Base-by-base conservation (phyloP, 2,113 vertebrate species). In the Salvelinus sp. region DNA sequence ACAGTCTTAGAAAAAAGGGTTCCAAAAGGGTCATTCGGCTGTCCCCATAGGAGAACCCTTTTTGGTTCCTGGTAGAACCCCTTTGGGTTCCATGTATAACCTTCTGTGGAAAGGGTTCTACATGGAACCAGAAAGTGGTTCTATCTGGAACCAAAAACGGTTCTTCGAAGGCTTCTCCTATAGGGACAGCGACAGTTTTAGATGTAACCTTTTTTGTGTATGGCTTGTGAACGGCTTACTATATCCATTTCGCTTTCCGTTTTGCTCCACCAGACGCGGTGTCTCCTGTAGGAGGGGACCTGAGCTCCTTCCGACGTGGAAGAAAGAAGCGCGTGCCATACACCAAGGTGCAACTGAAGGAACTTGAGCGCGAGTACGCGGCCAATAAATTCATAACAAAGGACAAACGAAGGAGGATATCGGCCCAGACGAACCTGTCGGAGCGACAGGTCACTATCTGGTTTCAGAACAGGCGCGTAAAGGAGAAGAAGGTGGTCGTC, bases 311-410 rank as follows among this genome's bases (percentile, higher is more conserved):
- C 78, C 93, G 97, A 75, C 93, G 98, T 74, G 98, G 97, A 79
- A 95, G 98, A 70, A 99, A 98, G 95, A 99, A 99, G 85, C 93
- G 98, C 27, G 97, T 98, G 75, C 98, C 98, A 82, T 99, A 99
- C 85, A 99, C 98, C 85, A 99, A 99, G 91, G 96, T 98, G 83
- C 98, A 99, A 87, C 93, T 98, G 91, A 98, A 98, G 96, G 98
- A 99, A 94, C 96, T 99, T 71, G 98, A 99, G 91, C 95, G 98
- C 92, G 98, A 99, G 94, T 99, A 99, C 74, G 96, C 93, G 86
- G 97, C 97, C 91, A 99, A 98, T 93, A 99, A 98, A 94, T 99
- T 99, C 93, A 98, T 99, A 92, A 99, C 98, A 73, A 99, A 99
- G 93, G 98, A 99, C 95, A 99, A 99, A 93, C 91, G 98, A 82